Evolutionary conservation across 2,797 vertebrate species (phyloP), one percentile per base, ranked within the genome.

Genomic region (Lepus townsendii): DNA sequence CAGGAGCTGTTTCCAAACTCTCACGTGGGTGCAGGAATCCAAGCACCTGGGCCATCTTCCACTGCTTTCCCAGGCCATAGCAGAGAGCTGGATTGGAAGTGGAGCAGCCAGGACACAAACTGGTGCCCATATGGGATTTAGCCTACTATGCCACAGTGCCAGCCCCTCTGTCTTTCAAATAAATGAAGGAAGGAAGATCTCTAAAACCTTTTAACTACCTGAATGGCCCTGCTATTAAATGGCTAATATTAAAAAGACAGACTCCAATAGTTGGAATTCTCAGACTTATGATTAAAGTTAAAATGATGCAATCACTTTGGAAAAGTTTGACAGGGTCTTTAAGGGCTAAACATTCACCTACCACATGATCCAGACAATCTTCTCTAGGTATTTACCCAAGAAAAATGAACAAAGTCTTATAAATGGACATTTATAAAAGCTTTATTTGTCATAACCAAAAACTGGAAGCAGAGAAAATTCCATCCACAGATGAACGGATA

Each of bases 341-440:
- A 75, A 71, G 72, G 88, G 79, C 88, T 79, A 79, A 38, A 62
- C 22, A 62, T 14, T 35, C 32, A 68, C 26, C 30, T 57, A 60
- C 68, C n/a, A 27, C 22, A 35, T 78, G 26, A 83, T 78, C n/a
- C 30, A 52, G 27, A 62, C 35, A 80, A 76, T 77, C 65, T 16
- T 79, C 42, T 91, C 24, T 68, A 65, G 19, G 69, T 75, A 17
- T 88, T 91, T 73, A 57, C 32, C 50, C 32, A 71, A 92, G 63
- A 85, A 19, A 92, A 89, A 85, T 19, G 24, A 85, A 62, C 84
- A 75, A 69, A 82, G 9, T 42, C 47, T 83, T 88, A 52, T 9
- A 27, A 47, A 26, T 72, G 47, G 60, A 38, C 73, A 52, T 66
- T 71, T 91, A 30, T 62, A 76, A 14, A 20, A 71, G 22, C 27